Evolutionary conservation across 2,888 invertebrate genomes (phyloP), one percentile per base, ranked within the genome.

Genomic region (Apamea crenata): DNA sequence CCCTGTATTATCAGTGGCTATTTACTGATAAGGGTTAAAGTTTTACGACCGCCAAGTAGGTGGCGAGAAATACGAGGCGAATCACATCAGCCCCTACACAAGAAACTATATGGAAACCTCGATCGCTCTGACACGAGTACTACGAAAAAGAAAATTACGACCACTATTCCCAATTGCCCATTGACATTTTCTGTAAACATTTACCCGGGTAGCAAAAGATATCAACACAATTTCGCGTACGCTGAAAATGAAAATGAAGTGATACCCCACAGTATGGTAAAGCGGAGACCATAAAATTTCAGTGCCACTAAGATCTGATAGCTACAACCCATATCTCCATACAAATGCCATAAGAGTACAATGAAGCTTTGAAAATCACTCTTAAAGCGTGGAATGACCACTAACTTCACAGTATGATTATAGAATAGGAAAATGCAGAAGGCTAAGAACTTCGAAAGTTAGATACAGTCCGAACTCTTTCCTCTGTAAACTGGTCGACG

Each of bases 311-410:
- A 85, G 32, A 71, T 44, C 81, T 81, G 71, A 80, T 85, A 53
- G 85, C 74, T 56, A 66, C 74, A 74, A 85, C 70, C 74, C 70
- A 69, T 71, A 88, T 87, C 72, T 84, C 69, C 70, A 78, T 76
- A 81, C 53, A 68, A 74, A 87, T 61, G 65, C 61, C 61, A 63
- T 76, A 74, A 74, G 32, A 85, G 12, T 65, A 78, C 70, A 86
- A 81, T 81, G 77, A 66, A 67, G 59, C 71, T 77, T 80, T 74
- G 77, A 80, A 78, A 82, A 69, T 82, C 66, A 72, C 80, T 67
- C 74, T 74, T 77, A 78, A 71, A 77, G 56, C 74, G 14, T 44
- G 25, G 50, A 77, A 81, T 71, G 71, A 69, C 88, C 78, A 36
- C 32, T 59, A 67, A 80, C 47, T 78, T 70, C 14, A 44, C n/a